Evolutionary conservation across 2,113 vertebrate species (phyloP), one percentile per base, ranked within the genome.

Genomic region (Monopterus albus): DNA sequence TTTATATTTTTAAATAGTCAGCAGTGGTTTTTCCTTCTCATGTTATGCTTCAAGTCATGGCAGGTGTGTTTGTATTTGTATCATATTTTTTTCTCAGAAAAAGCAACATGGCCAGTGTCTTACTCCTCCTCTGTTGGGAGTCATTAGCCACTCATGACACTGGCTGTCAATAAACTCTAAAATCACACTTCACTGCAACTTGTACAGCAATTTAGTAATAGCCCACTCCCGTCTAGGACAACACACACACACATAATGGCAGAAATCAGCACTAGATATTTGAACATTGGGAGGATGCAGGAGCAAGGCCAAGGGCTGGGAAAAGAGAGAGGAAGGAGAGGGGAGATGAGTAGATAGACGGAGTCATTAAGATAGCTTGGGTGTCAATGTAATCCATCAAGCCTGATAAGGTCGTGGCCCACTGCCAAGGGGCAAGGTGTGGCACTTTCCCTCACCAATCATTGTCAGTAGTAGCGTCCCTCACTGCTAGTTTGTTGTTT

Each of bases 361-460:
- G 81, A 84, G 70, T 81, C 90, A 92, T 94, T 93, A 93, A 94
- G 91, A 92, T 94, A 95, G 91, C 77, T 63, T 90, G 87, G 76
- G 85, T 91, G 90, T 92, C 93, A 92, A 91, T 89, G 91, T 90
- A 89, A 92, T 93, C 88, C 87, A 89, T 88, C 91, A 91, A 52
- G 68, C 53, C 75, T 67, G 75, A 88, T 79, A 91, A 93, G 90
- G 78, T 82, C 87, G 7, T 78, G 82, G 74, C 43, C 31, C 7
- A n/a, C 21, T 69, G 86, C 88, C 84, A 87, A 62, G 58, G 83
- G 81, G 85, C 69, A 80, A 88, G 90, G 88, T 73, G 75, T 69
- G 68, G 71, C 57, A 75, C 63, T 87, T 76, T 84, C 75, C 87
- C 84, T 76, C 58, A 86, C 72, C 84, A 35, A 79, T 91, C 80